Evolutionary conservation across 2,888 invertebrate species (phyloP).

Genomic region (Chymomyza procnemis): DNA sequence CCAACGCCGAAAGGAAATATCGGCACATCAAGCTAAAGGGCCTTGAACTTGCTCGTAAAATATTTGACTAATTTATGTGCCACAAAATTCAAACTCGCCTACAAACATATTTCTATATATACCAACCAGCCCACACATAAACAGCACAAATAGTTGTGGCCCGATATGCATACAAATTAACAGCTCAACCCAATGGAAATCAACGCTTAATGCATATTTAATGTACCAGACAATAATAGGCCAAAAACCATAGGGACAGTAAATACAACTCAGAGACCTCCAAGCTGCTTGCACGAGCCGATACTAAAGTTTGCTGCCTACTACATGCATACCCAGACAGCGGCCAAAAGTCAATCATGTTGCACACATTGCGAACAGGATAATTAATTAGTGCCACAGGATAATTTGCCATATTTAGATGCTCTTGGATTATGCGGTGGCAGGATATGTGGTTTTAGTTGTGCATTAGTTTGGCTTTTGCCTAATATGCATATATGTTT

Average conservation of each 20-base stretch:
- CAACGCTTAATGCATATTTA: conserved; percentile 65
- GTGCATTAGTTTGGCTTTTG: too few relatives aligned
- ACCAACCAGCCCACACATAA: background rate
- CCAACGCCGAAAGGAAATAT: background rate
- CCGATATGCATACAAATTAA: conserved; percentile 41
- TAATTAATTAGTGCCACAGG: background rate
- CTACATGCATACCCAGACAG: too few relatives aligned
- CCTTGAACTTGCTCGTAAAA: conserved; percentile 28
- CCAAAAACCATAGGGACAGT: conserved; percentile 18
- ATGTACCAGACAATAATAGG: conserved; percentile 38
- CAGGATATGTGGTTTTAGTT: too few relatives aligned
- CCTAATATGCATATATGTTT: too few relatives aligned
- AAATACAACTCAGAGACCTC: conserved; percentile 19
- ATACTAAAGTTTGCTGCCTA: conserved; percentile 40
- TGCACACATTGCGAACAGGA: background rate
- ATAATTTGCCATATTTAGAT: background rate
- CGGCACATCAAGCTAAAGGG: conserved; percentile 10
- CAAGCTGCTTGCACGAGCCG: conserved; percentile 57
- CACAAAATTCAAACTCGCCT: conserved; percentile 7
- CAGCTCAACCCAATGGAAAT: conserved; percentile 34
- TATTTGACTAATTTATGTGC: conserved; percentile 38
- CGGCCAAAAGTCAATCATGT: background rate
- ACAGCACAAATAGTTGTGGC: conserved; percentile 1
- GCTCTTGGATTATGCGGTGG: background rate
- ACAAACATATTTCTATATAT: background rate